Evolutionary conservation across 2,888 invertebrate species (phyloP), one percentile per base, ranked within the genome.

Genomic region (Thysanoteuthis rhombus): DNA sequence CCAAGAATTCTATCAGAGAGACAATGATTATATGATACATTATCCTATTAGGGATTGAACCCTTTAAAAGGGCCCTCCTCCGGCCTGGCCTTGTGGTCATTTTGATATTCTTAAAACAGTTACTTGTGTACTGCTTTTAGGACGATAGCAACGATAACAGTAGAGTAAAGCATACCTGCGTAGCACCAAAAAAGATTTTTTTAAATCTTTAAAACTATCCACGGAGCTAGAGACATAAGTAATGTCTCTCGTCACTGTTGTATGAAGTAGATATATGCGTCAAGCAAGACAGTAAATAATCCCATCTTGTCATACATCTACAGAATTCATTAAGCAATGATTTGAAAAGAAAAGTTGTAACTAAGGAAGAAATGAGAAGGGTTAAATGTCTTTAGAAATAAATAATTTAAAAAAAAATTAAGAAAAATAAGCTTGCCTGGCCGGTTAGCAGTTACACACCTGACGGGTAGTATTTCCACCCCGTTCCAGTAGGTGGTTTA

Each of bases 1-100:
- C 95, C 47, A 96, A 94, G 94, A 96, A 96, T 93, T 96, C 95
- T 93, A 96, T 92, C 42, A 96, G 93, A 36, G 96, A 92, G 42
- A 96, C 90, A 58, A 94, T 94, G 28, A 94, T 93, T 22, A 95
- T 93, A 94, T 95, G 95, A 89, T 94, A 94, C 52, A 94, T 93
- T 47, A 94, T 94, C 94, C 94, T 94, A 36, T 38, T 92, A 28
- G 92, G 92, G 36, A 42, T 19, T 2, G 25, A 47, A 38, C 38
- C 36, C 25, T 45, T 52, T 42, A 42, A 32, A 40, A 42, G n/a
- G 38, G 47, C 5, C 36, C 38, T 92, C 28, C 28, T 47, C 47
- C 39, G 47, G 92, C 36, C 92, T 38, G n/a, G 32, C 39, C n/a
- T n/a, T 32, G 47, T 92, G 52, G 47, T 38, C 92, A 91, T 91